These are phyloP conservation scores for Drosophila quasianomalipes DNA, from an alignment of 2,888 invertebrate species.

Conservation along the genomic window DNA sequence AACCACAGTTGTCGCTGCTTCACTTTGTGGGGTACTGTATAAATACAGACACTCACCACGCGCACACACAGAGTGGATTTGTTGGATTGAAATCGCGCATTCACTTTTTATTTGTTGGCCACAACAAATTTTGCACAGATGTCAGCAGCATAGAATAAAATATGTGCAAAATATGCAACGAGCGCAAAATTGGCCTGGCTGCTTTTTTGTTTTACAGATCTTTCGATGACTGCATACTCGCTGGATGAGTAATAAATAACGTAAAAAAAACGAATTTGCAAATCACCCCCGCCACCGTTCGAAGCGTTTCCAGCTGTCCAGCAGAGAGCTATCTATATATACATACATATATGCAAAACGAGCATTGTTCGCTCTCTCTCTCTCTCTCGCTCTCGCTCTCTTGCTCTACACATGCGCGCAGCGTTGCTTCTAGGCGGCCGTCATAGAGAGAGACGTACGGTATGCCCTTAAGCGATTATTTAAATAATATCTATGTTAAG, in stretches of 20 bases:
- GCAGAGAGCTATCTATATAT: constrained; percentile 28
- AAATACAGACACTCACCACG: constrained; percentile 15
- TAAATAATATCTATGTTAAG: constrained; percentile 13
- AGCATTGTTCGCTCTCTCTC: constrained; percentile 25
- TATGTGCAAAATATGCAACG: constrained; percentile 34
- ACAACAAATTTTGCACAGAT: constrained; percentile 39
- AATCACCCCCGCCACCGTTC: constrained; percentile 26
- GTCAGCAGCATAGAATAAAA: constrained; percentile 8
- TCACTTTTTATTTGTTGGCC: constrained; percentile 47
- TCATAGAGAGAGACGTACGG: constrained; percentile 12
- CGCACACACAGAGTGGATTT: background rate
- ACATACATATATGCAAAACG: constrained; percentile 15
- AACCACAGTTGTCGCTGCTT: constrained; percentile 12
- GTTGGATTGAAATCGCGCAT: constrained; percentile 40
- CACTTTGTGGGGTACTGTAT: constrained; percentile 2
- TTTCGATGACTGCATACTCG: constrained; percentile 59
- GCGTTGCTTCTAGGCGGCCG: constrained; percentile 39
- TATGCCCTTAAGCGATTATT: constrained; percentile 4
- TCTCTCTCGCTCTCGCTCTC: background rate
- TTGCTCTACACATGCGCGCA: constrained; percentile 60
- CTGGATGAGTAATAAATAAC: constrained; percentile 53
- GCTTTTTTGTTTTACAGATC: constrained; percentile 29
- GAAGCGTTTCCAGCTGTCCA: constrained; percentile 33
- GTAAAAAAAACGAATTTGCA: constrained; percentile 49
- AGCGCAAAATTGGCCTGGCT: constrained; percentile 52